Conservation (phyloP, 2,797 vertebrate genomes). For the Dryobates pubescens region DNA sequence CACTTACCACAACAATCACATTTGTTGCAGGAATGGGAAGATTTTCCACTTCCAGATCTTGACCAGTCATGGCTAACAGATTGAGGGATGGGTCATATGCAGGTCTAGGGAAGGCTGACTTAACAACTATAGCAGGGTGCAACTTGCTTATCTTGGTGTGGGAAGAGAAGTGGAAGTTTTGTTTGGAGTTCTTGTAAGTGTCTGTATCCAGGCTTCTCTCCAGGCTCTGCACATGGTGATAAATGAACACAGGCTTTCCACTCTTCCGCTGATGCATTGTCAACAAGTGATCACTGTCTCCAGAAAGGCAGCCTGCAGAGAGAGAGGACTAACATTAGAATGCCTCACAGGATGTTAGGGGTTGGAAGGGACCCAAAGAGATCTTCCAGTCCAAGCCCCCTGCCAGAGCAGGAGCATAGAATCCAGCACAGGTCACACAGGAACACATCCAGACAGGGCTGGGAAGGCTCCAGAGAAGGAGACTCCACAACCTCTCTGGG, state of each 20-base stretch:
- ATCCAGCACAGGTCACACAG: too few species aligned
- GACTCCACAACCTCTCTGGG: too few species aligned
- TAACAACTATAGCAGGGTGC: constrained; percentile 70
- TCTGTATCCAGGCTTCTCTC: constrained; percentile 79
- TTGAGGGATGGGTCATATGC: constrained; percentile 78
- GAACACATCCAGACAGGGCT: too few species aligned
- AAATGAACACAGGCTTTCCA: constrained; percentile 78
- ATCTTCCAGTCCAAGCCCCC: too few species aligned
- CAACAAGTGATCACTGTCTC: constrained; percentile 76
- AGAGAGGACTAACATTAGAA: constrained; percentile 17
- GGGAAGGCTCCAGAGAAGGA: too few species aligned
- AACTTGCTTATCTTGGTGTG: constrained; percentile 69
- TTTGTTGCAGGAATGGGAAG: constrained; percentile 77
- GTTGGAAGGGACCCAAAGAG: too few species aligned
- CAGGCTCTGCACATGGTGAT: constrained; percentile 74
- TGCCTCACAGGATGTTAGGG: neutral
- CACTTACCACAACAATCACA: constrained; percentile 83
- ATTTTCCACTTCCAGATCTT: constrained; percentile 82
- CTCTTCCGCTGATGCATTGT: constrained; percentile 72
- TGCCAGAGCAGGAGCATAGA: too few species aligned
- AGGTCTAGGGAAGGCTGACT: constrained; percentile 77
- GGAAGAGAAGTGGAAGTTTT: constrained; percentile 63
- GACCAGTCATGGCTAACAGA: constrained; percentile 76
- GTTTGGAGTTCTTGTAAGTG: constrained; percentile 71
- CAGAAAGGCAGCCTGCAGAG: constrained; percentile 79